A percentile compares a stretch with the other conserved stretches of the same genome.
Evolutionary conservation across 2,113 vertebrate genomes (phyloP).

Genomic region (Phyllostomus hastatus): DNA sequence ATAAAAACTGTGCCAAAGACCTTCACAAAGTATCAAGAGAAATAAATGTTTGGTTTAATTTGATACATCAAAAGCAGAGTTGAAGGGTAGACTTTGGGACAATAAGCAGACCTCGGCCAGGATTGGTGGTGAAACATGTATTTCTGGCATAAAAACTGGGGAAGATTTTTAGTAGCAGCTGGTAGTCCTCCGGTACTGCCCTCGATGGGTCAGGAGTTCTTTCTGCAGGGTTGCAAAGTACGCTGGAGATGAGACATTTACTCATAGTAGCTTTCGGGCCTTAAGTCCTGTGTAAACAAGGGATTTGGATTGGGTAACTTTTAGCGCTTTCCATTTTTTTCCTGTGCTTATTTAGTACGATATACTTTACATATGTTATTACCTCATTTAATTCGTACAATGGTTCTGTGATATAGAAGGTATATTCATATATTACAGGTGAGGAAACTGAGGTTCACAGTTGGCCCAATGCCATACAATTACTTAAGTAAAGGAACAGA

Average conservation of each 20-base stretch:
- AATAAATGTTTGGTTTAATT: slow-evolving; percentile 49
- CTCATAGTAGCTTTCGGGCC: background rate
- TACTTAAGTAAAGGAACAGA: background rate
- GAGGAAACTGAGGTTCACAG: background rate
- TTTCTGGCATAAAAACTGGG: slow-evolving; percentile 42
- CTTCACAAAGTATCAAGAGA: slow-evolving; percentile 21
- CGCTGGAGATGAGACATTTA: background rate
- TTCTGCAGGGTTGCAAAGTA: background rate
- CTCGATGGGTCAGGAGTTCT: slow-evolving; percentile 38
- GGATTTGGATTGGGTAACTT: background rate
- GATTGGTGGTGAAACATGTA: slow-evolving; percentile 34
- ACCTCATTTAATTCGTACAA: background rate
- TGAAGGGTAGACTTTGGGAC: slow-evolving; percentile 34
- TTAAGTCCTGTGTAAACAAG: background rate
- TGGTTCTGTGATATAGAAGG: background rate
- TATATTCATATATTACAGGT: background rate
- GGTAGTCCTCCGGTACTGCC: slow-evolving; percentile 11
- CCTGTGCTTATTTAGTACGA: background rate
- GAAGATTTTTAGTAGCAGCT: slow-evolving; percentile 51
- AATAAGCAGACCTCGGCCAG: background rate
- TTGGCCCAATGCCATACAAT: background rate
- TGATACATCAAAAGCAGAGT: slow-evolving; percentile 42
- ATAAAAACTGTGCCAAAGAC: slow-evolving; percentile 41
- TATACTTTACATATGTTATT: background rate
- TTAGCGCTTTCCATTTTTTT: background rate